These are phyloP conservation scores for Chaetops frenatus DNA, from an alignment of 2,113 vertebrate species.

Conservation along the genomic window DNA sequence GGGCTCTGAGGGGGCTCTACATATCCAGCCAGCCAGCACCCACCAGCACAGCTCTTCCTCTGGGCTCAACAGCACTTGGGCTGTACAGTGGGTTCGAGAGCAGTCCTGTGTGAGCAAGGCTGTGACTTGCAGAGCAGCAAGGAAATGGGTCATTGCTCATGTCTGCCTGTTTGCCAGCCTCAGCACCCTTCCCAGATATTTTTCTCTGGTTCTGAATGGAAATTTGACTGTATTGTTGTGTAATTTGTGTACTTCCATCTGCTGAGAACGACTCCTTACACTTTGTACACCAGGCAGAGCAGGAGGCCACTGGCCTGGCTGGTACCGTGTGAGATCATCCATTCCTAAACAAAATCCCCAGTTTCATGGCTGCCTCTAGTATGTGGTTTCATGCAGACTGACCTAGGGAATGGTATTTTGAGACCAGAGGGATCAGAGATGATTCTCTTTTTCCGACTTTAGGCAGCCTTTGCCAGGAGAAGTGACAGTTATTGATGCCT, in stretches of 20 bases:
- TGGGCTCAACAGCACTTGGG: not conserved
- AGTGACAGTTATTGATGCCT: not conserved
- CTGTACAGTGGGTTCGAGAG: not conserved
- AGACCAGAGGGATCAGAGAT: not conserved
- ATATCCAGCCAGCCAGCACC: not conserved
- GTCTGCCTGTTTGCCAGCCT: constrained; percentile 12
- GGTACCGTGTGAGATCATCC: not conserved
- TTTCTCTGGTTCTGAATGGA: not conserved
- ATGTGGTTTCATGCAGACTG: not conserved
- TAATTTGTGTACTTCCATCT: not conserved
- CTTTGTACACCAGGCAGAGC: not conserved
- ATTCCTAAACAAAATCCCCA: not conserved
- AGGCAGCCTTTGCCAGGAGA: not conserved
- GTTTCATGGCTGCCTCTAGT: not conserved
- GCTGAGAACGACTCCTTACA: not conserved
- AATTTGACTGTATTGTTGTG: not conserved
- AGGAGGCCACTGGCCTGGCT: not conserved
- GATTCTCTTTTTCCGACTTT: not conserved
- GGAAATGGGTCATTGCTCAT: not conserved
- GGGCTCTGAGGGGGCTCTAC: not conserved
- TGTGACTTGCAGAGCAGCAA: not conserved
- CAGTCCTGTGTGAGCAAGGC: not conserved
- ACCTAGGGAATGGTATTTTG: not conserved
- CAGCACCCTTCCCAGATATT: not conserved
- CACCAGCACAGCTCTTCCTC: not conserved